phyloP scores from a whole-genome alignment of 2,888 invertebrate species.

The Mantis religiosa region DNA sequence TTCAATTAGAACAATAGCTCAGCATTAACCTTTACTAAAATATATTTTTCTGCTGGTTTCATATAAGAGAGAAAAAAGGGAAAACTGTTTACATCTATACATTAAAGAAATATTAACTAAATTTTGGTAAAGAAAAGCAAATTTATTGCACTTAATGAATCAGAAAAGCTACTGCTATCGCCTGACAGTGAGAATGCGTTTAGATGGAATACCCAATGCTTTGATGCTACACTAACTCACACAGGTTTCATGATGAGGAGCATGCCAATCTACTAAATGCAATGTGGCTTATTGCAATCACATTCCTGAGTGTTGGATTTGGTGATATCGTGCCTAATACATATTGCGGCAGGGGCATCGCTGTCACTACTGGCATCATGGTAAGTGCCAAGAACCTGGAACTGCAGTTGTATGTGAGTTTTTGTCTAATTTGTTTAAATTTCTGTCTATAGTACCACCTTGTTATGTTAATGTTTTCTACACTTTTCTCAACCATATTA shows the following conservation, averaged over 20 bases:
- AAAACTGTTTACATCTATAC: not conserved
- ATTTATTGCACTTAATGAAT: not conserved
- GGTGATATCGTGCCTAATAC: conserved; percentile 99
- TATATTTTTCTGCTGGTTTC: too few species aligned
- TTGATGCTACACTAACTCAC: not conserved
- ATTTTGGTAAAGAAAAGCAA: not conserved
- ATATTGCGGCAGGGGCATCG: conserved; percentile 98
- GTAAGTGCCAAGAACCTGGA: conserved; percentile 61
- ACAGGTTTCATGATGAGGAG: conserved; percentile 96
- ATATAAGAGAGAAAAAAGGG: not conserved
- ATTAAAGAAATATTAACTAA: not conserved
- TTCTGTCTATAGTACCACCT: conserved; percentile 37
- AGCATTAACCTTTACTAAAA: too few species aligned
- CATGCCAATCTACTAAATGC: conserved; percentile 98
- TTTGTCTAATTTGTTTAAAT: not conserved
- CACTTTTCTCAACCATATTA: conserved; percentile 31
- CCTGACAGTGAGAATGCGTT: not conserved
- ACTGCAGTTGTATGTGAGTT: not conserved
- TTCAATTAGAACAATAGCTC: too few species aligned
- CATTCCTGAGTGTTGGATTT: conserved; percentile 99
- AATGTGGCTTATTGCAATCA: conserved; percentile 99
- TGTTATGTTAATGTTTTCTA: not conserved
- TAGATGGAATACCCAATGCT: not conserved
- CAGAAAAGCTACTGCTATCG: not conserved
- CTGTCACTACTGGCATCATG: conserved; percentile 99